These are phyloP conservation scores for Boloria euphrosyne DNA, from an alignment of 2,888 invertebrate genomes.

Conservation along the genomic window DNA sequence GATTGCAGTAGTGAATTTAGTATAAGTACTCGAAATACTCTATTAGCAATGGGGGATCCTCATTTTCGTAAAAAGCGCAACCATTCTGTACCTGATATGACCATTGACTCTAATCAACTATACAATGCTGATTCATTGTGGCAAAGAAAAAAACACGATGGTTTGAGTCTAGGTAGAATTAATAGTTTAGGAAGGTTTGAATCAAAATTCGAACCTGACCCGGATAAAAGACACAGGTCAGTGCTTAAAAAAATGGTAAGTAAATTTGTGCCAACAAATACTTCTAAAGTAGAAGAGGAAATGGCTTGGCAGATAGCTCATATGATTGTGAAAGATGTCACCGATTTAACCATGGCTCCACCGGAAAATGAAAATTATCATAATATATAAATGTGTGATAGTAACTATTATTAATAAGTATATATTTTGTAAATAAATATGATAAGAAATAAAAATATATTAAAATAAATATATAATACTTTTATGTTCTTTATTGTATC, in stretches of 20 bases:
- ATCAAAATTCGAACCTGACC: constrained; percentile 93
- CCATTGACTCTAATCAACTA: constrained; percentile 90
- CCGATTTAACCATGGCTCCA: constrained; percentile 89
- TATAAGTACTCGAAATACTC: constrained; percentile 88
- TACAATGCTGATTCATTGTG: constrained; percentile 95
- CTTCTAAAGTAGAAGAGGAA: constrained; percentile 95
- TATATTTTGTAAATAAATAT: constrained; percentile 63
- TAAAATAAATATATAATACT: constrained; percentile 5
- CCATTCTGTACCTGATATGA: constrained; percentile 84
- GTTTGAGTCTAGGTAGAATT: constrained; percentile 92
- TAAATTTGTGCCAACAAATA: constrained; percentile 90
- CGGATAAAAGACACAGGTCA: constrained; percentile 79
- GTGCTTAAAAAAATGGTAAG: constrained; percentile 85
- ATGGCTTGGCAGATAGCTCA: constrained; percentile 98
- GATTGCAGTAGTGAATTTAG: constrained; percentile 91
- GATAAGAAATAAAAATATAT: background rate
- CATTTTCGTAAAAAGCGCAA: constrained; percentile 75
- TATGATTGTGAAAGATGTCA: constrained; percentile 98
- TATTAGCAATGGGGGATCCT: constrained; percentile 87
- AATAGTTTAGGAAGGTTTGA: constrained; percentile 95
- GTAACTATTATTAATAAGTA: constrained; percentile 44
- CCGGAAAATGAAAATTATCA: constrained; percentile 70
- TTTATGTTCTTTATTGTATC: background rate
- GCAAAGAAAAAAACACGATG: constrained; percentile 88
- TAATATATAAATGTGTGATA: constrained; percentile 55